Evolutionary conservation across 1,140 invertebrate genomes (phyloP).

Genomic region (Doryteuthis pealeii): DNA sequence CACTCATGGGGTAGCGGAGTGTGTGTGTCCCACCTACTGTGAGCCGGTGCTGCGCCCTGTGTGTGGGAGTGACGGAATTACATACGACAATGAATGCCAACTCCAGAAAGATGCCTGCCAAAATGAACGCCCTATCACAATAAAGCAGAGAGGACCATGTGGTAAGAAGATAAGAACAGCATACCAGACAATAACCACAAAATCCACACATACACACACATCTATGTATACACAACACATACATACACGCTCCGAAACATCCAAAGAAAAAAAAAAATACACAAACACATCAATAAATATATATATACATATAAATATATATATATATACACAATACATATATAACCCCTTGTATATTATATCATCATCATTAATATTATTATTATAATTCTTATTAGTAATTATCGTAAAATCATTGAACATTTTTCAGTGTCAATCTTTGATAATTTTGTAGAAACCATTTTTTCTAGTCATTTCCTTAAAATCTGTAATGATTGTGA

Average conservation of each 20-base stretch:
- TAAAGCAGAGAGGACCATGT: conserved; percentile 76
- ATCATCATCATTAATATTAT: too few species aligned
- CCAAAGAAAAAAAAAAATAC: background rate
- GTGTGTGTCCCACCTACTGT: conserved; percentile 78
- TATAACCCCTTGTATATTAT: background rate
- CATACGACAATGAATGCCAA: conserved; percentile 72
- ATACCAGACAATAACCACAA: too few species aligned
- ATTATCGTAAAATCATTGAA: too few species aligned
- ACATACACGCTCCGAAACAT: background rate
- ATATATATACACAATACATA: background rate
- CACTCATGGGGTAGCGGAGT: conserved; percentile 78
- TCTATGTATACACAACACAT: background rate
- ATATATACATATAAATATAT: background rate
- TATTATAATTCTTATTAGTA: too few species aligned
- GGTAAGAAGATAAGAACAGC: conserved; percentile 64
- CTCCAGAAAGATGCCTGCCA: conserved; percentile 71
- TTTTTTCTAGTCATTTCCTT: too few species aligned
- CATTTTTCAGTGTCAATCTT: too few species aligned
- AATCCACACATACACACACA: background rate
- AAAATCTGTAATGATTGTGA: too few species aligned
- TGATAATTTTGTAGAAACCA: too few species aligned
- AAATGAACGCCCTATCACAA: conserved; percentile 67
- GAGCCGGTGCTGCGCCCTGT: conserved; percentile 73
- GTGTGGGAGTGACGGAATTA: conserved; percentile 64
- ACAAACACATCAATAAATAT: background rate